Conservation (phyloP, 92 coral and sea anemone genomes). For the Porites divaricata region DNA sequence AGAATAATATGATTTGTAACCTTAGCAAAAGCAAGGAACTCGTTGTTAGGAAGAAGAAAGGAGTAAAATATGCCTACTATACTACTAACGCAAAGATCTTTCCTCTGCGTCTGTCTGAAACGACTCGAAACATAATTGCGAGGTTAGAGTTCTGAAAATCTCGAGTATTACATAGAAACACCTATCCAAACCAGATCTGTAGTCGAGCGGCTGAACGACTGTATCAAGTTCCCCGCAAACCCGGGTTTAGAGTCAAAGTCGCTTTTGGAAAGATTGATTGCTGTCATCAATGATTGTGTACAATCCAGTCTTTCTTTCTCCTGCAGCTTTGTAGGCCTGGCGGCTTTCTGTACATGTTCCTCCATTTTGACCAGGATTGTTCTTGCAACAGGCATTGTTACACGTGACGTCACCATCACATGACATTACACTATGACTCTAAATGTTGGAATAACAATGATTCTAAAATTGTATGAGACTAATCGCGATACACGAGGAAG, state of each 20-base stretch:
- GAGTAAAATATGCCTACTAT: too few species aligned
- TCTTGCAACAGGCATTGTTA: conserved; percentile 16
- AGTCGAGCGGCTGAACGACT: conserved; percentile 4
- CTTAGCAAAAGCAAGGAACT: too few species aligned
- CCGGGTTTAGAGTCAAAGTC: conserved; percentile 20
- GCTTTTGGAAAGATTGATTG: neutral
- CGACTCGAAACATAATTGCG: too few species aligned
- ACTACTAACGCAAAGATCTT: too few species aligned
- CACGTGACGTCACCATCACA: conserved; percentile 9
- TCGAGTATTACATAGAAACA: too few species aligned
- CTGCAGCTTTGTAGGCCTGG: conserved; percentile 2
- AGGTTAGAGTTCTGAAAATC: too few species aligned
- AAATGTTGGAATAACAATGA: too few species aligned
- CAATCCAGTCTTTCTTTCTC: neutral
- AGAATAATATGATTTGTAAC: too few species aligned
- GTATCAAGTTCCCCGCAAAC: conserved; percentile 12
- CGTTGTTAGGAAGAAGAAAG: too few species aligned
- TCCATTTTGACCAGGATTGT: conserved; percentile 23
- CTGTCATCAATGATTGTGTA: neutral
- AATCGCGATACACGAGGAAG: neutral
- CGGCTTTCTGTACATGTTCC: conserved; percentile 28
- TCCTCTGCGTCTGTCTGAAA: too few species aligned
- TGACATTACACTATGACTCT: neutral
- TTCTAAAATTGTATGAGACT: neutral
- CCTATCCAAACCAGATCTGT: neutral